Conservation (phyloP, 2,797 vertebrate genomes). For the Peromyscus melanophrys region DNA sequence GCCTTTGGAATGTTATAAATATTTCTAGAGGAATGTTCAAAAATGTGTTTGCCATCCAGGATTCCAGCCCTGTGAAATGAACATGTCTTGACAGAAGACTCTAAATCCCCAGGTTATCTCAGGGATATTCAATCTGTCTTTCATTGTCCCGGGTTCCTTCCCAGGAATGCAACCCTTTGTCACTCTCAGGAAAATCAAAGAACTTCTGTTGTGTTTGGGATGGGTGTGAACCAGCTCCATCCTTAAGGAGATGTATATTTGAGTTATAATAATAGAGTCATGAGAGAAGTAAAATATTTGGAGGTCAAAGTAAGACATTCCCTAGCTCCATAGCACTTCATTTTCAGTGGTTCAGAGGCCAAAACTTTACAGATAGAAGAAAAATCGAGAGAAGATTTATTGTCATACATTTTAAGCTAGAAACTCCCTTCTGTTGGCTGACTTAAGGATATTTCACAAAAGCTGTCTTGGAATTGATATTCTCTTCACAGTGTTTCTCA, state of each 20-base stretch:
- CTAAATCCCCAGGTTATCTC: neutral
- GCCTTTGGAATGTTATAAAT: neutral
- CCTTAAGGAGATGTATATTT: neutral
- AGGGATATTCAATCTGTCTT: neutral
- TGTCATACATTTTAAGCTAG: neutral
- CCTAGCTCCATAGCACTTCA: neutral
- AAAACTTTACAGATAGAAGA: neutral
- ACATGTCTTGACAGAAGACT: neutral
- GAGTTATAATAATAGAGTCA: neutral
- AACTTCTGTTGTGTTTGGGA: neutral
- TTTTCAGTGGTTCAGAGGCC: neutral
- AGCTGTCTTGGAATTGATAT: neutral
- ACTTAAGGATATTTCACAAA: neutral
- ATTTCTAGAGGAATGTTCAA: neutral
- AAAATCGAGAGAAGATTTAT: slow-evolving; percentile 41
- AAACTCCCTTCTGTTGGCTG: neutral
- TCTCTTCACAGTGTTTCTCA: slow-evolving; percentile 3
- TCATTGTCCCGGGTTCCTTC: neutral
- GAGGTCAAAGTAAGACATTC: neutral
- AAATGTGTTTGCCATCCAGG: neutral
- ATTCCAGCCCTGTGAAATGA: neutral
- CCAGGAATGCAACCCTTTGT: neutral
- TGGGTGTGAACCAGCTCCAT: neutral
- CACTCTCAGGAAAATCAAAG: neutral
- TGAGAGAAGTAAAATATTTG: neutral